Evolutionary conservation across 2,113 vertebrate species (phyloP).

Genomic region (Pelodiscus sinensis): DNA sequence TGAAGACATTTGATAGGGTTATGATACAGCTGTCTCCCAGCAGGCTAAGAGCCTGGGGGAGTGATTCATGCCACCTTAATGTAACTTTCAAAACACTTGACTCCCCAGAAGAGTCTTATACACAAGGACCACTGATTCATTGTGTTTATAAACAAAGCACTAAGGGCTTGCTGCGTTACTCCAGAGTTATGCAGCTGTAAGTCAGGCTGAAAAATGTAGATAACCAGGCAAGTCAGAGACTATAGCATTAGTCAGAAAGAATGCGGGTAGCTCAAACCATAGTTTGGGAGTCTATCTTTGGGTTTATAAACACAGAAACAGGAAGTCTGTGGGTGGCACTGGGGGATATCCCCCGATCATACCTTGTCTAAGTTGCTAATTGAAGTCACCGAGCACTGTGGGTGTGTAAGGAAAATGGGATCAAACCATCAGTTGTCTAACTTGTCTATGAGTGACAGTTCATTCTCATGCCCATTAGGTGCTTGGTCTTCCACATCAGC

Average conservation of each 20-base stretch:
- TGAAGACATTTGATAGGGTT: slow-evolving; percentile 47
- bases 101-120: slow-evolving; percentile 56
- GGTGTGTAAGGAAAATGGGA: neutral
- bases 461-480: neutral
- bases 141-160: slow-evolving; percentile 68
- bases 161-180: slow-evolving; percentile 56
- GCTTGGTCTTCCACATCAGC: neutral
- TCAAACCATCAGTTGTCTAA: neutral
- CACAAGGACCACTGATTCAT: slow-evolving; percentile 64
- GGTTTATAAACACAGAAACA: neutral
- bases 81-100: slow-evolving; percentile 72
- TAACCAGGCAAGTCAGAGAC: neutral
- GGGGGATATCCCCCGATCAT: neutral
- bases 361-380: neutral
- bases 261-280: neutral
- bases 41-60: slow-evolving; percentile 51
- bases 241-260: no score
- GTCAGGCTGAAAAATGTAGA: neutral
- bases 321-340: neutral
- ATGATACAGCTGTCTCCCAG: slow-evolving; percentile 60
- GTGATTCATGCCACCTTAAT: slow-evolving; percentile 70
- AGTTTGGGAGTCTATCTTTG: accelerated
- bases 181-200: slow-evolving; percentile 19
- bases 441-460: neutral
- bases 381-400: neutral